Evolutionary conservation across 92 coral and sea anemone species (phyloP).

Genomic region (Diadumene lineata): DNA sequence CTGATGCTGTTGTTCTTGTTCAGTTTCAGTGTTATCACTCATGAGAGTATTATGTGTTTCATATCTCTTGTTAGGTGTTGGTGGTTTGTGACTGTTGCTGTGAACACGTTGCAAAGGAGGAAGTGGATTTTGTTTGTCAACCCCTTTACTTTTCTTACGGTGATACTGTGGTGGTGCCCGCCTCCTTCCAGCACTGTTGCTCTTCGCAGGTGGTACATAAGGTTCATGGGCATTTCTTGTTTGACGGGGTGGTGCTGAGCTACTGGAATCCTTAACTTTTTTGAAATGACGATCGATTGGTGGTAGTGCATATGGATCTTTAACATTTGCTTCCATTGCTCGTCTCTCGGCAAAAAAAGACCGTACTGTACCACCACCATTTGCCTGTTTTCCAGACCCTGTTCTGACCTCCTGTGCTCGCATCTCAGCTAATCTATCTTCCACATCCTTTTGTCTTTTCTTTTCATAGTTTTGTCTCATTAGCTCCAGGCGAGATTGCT

Average conservation of each 20-base stretch:
- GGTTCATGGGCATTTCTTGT: not conserved
- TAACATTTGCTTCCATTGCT: constrained; percentile 75
- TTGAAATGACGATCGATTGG: constrained; percentile 84
- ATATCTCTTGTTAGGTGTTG: constrained; percentile 80
- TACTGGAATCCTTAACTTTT: constrained; percentile 65
- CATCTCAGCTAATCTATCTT: constrained; percentile 68
- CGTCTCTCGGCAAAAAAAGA: constrained; percentile 92
- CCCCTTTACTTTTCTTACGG: constrained; percentile 65
- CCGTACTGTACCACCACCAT: constrained; percentile 84
- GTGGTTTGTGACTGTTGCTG: constrained; percentile 45
- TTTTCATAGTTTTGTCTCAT: constrained; percentile 75
- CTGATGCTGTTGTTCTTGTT: not conserved
- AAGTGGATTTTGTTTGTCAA: constrained; percentile 80
- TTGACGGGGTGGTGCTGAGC: constrained; percentile 21
- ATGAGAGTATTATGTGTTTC: constrained; percentile 60
- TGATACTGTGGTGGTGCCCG: constrained; percentile 6
- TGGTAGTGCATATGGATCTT: constrained; percentile 68
- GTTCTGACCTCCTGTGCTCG: constrained; percentile 30
- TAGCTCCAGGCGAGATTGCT: constrained; percentile 75
- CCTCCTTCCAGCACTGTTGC: constrained; percentile 11
- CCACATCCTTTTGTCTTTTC: constrained; percentile 77
- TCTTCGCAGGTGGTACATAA: not conserved
- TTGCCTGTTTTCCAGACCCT: constrained; percentile 24
- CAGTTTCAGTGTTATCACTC: constrained; percentile 30
- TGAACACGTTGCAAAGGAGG: constrained; percentile 70